Base-by-base conservation (phyloP, 2,888 invertebrate species). In the Panzeria rudis region DNA sequence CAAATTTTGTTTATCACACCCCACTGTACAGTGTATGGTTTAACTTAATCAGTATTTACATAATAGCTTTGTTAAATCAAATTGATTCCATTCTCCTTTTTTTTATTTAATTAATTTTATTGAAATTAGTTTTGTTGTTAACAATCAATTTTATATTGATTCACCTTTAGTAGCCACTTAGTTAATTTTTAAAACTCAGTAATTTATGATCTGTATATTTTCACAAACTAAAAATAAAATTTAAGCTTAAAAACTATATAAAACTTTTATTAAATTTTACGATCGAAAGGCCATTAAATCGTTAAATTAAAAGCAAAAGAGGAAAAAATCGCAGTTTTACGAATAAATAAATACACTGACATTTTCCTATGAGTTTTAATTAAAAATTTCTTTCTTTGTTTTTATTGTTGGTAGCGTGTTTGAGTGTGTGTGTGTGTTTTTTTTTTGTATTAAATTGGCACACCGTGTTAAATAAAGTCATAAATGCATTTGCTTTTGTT, bases 181-280 rank as follows among this genome's bases (percentile, higher is more conserved):
- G 41, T 29, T 41, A 15, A 69, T 69, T 44, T n/a, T 9, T 41
- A 47, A 47, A 50, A 41, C 25, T 71, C 17, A 56, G 41, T 56
- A 56, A 25, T 56, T 52, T 25, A 75, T 62, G 73, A 52, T 15
- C 29, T 59, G 59, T 35, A 32, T 23, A 29, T 29, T 41, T 38
- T 6, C 9, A 71, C 8, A 11, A 11, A 7, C 41, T 38, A n/a
- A 17, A 38, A 38, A 25, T 69, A 13, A 69, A 52, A n/a, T 59
- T 72, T 20, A 32, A 72, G 44, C 20, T 47, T 44, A 15, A 44
- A 72, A 72, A 32, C 9, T 59, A 2, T 59, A 59, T 47, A 64
- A 52, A 41, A 41, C 4, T 56, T 41, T 56, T 69, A 29, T 80
- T 61, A 29, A 73, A 79, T 44, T 75, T 75, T 68, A 69, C 73